These are phyloP conservation scores for Boulengeromyrus knoepffleri DNA, from an alignment of 2,113 vertebrate species.

Conservation along the genomic window DNA sequence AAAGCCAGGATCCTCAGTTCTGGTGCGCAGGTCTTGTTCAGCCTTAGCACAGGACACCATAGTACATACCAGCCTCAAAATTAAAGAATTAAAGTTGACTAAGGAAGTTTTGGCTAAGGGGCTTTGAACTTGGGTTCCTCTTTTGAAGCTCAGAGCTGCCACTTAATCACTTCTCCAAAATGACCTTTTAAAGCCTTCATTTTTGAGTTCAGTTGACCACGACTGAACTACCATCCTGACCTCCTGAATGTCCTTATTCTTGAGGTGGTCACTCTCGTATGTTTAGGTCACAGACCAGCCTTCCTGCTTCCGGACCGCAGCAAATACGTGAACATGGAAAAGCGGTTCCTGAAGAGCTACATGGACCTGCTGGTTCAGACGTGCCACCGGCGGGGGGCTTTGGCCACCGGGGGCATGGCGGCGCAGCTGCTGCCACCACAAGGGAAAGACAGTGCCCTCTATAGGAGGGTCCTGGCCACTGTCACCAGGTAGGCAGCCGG, in stretches of 20 bases:
- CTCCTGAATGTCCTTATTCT: neutral
- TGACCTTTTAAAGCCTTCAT: neutral
- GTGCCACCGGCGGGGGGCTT: constrained; percentile 48
- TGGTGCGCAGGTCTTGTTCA: neutral
- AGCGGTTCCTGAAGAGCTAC: constrained; percentile 61
- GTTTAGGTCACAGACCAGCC: constrained; percentile 46
- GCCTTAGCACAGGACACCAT: neutral
- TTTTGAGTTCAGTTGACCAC: neutral
- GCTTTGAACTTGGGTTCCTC: neutral
- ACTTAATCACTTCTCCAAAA: neutral
- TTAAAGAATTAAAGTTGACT: neutral
- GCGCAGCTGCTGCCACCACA: constrained; percentile 54
- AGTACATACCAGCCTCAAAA: neutral
- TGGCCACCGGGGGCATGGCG: constrained; percentile 67
- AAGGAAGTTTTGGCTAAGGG: neutral
- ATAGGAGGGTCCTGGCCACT: constrained; percentile 45
- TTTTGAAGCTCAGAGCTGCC: neutral
- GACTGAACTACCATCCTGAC: neutral
- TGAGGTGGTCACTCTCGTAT: neutral
- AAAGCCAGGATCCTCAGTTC: neutral
- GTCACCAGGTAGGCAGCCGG: constrained; percentile 49
- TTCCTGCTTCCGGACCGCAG: constrained; percentile 68
- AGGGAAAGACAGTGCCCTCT: constrained; percentile 34
- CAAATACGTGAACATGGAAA: constrained; percentile 73
- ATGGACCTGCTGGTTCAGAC: constrained; percentile 61